Base-by-base conservation (phyloP, 2,113 vertebrate genomes). In the Bufo bufo region DNA sequence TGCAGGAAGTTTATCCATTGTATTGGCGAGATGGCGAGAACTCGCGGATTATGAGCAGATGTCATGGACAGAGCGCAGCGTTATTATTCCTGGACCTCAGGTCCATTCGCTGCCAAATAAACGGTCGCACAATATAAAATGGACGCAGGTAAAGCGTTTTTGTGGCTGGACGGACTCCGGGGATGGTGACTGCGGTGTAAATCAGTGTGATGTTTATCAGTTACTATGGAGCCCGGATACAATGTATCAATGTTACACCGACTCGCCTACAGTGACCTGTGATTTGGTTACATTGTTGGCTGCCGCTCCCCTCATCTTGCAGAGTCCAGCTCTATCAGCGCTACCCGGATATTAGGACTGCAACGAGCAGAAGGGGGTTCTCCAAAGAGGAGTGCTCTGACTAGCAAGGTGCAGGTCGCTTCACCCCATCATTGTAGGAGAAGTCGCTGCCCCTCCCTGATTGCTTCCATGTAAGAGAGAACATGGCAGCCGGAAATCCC, bases 21-120 rank as follows among this genome's bases (percentile, higher is more conserved):
- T 63, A 23, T 87, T 83, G 71, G 59, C 87, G 85, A 90, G 92
- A 90, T 85, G 87, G 66, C 90, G 89, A 89, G 84, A 84, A 87
- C 59, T 4, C 0, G 49, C 5, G 92, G 90, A 94, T 92, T 89
- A 88, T 87, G 90, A 90, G 90, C 92, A 93, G 92, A 92, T 92
- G 92, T 90, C 84, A 58, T 6, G 13, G 49, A 58, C 49, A 13
- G 23, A 71, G 69, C 12, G 59, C 56, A 9, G 8, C 52, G 10
- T 84, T 75, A 72, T 0, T 78, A 11, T 66, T 84, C 63, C 43
- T 82, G 89, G 90, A 78, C 87, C 50, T 33, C 59, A 1, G 20
- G 50, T 43, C n/a, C 33, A 2, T 14, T 56, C 4, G 9, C 43
- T 50, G 63, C 63, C 49, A 54, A 69, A 71, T 69, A 52, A 72